These are phyloP conservation scores for Paelopatides confundens DNA, from an alignment of 53 echinoderm and acorn worm species.

Conservation along the genomic window DNA sequence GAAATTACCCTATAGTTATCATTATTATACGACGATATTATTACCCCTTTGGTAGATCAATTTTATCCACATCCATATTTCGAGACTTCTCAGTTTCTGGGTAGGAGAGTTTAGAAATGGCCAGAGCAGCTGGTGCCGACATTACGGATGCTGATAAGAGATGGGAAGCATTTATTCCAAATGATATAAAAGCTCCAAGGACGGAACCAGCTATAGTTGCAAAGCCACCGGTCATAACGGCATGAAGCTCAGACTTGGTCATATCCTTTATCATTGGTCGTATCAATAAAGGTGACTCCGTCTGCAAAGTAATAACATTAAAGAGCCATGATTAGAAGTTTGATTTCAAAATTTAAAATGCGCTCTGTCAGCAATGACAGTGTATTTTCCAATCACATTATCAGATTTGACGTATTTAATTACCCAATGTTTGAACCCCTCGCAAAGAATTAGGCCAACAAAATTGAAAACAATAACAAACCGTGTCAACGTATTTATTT, in stretches of 20 bases:
- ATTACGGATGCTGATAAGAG: constrained; percentile 74
- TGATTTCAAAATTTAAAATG: too few species aligned
- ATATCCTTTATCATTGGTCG: constrained; percentile 28
- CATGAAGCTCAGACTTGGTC: constrained; percentile 58
- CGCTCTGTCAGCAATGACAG: too few species aligned
- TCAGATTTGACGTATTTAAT: too few species aligned
- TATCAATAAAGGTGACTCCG: constrained; percentile 52
- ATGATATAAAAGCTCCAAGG: constrained; percentile 68
- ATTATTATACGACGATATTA: too few species aligned
- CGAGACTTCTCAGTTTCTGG: constrained; percentile 84
- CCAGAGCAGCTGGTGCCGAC: constrained; percentile 34
- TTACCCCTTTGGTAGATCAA: constrained; percentile 72
- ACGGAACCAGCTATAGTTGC: constrained; percentile 75
- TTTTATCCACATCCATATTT: constrained; percentile 63
- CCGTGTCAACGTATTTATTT: too few species aligned
- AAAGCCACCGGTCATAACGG: constrained; percentile 60
- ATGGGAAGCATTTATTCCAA: constrained; percentile 79
- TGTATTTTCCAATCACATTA: too few species aligned
- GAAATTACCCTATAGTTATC: too few species aligned
- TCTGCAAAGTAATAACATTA: constrained; percentile 4
- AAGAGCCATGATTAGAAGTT: too few species aligned
- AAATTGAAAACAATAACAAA: too few species aligned
- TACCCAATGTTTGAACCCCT: too few species aligned
- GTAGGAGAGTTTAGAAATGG: constrained; percentile 89
- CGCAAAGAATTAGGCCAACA: too few species aligned